Conservation (phyloP, 2,888 invertebrate species). For the Microchrysa polita region DNA sequence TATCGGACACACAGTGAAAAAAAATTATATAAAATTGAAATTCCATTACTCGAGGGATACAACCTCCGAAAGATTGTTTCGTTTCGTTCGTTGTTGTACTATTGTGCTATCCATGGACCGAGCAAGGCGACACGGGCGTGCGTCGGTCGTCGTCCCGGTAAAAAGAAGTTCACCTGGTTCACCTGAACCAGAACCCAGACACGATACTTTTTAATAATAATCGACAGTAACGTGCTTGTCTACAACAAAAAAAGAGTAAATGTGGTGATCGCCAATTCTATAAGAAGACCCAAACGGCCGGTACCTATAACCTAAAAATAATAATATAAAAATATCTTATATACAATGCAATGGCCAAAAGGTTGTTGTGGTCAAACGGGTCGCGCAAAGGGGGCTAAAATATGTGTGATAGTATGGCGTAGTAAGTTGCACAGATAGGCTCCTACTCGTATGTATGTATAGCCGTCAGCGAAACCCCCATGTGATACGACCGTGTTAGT, state of each 20-base stretch:
- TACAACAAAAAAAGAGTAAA: neutral
- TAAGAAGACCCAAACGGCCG: no score
- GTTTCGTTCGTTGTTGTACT: no score
- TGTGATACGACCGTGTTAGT: conserved; percentile 45
- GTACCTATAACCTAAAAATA: no score
- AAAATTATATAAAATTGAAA: conserved; percentile 42
- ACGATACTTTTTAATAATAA: conserved; percentile 40
- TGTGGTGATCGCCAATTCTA: no score
- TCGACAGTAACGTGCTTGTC: conserved; percentile 41
- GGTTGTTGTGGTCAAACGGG: neutral
- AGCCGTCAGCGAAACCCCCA: conserved; percentile 6
- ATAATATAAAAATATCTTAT: no score
- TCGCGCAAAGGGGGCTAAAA: neutral
- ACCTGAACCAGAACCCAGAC: conserved; percentile 37
- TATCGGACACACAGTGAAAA: no score
- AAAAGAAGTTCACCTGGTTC: conserved; percentile 39
- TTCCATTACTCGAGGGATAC: conserved; percentile 37
- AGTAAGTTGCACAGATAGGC: neutral
- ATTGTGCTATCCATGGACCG: no score
- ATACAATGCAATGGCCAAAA: neutral
- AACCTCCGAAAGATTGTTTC: neutral
- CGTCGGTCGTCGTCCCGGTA: neutral
- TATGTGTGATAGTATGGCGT: conserved; percentile 10
- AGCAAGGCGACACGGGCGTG: neutral
- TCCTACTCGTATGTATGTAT: neutral